Percentiles rank a stretch among this genome's conserved stretches.
Evolutionary conservation across 2,888 invertebrate genomes (phyloP).

Genomic region (Sarcophaga carnaria): DNA sequence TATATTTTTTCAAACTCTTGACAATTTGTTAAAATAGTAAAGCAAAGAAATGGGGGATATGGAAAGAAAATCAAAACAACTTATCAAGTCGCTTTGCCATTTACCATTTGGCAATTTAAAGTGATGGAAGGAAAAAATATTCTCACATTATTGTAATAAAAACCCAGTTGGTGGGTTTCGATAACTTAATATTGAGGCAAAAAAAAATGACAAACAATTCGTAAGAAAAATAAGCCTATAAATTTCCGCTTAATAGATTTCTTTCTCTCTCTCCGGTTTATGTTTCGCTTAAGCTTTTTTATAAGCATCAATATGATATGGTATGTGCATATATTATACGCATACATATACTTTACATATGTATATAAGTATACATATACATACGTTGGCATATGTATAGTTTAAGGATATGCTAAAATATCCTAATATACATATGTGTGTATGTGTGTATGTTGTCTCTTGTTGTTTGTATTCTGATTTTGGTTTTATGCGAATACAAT

Average conservation of each 20-base stretch:
- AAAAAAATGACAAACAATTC: background rate
- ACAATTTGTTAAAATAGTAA: too few relatives aligned
- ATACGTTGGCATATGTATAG: too few relatives aligned
- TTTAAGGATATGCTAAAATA: background rate
- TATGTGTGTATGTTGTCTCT: background rate
- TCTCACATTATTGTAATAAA: background rate
- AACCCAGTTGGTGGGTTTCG: background rate
- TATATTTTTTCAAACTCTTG: too few relatives aligned
- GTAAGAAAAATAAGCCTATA: constrained; percentile 44
- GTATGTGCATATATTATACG: too few relatives aligned
- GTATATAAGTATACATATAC: too few relatives aligned
- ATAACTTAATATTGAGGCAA: constrained; percentile 27
- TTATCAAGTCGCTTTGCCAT: background rate
- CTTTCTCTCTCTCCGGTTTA: constrained; percentile 1
- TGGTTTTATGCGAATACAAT: constrained; percentile 15
- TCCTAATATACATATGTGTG: background rate
- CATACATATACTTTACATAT: too few relatives aligned
- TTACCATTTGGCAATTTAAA: background rate
- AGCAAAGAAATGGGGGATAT: too few relatives aligned
- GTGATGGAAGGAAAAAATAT: background rate
- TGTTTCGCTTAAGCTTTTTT: constrained; percentile 1
- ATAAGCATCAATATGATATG: too few relatives aligned
- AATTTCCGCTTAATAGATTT: constrained; percentile 45
- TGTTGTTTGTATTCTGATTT: constrained; percentile 18
- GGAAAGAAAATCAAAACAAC: too few relatives aligned